Base-by-base conservation (phyloP, 2,113 vertebrate species). In the Dryoscopus gambensis region DNA sequence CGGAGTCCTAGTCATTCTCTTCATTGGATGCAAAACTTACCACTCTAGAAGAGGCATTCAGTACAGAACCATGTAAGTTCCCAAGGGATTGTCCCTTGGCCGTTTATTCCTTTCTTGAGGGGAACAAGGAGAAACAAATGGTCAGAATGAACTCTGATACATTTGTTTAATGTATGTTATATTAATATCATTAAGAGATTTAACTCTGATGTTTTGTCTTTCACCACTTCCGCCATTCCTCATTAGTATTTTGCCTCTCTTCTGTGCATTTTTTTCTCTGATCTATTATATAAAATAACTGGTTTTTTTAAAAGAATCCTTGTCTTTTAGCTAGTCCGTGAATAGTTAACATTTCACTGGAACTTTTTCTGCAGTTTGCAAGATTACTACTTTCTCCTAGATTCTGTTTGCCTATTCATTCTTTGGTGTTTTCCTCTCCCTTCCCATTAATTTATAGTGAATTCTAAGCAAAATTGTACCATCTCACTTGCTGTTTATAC, bases 61-160 rank as follows among this genome's bases (percentile, higher is more conserved):
- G 37, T 98, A 98, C 79, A 98, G 98, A 97, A 98, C 98, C 87
- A 98, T 98, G 98, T 98, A 97, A 98, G 98, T 98, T 90, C 79
- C 65, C 47, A 65, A 55, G 39, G 50, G 15, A 30, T 22, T 55
- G 16, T 90, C 22, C 20, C 28, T 52, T 67, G 20, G 33, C 44
- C 8, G 6, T 78, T 46, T 82, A 40, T 53, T 81, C 16, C 37
- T 95, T 87, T 70, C 44, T 89, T 63, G 52, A 80, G 56, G 24
- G 25, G 14, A 44, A 40, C 24, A 74, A 75, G 25, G 31, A 37
- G 60, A 88, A 88, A 49, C 14, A 49, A 84, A n/a, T 35, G 37
- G 49, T 22, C 27, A 95, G 68, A 69, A 65, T 69, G 19, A 83
- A 37, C 19, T 82, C 11, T 28, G 16, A 28, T 73, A 9, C 3